These are phyloP conservation scores for Colossoma macropomum DNA, from an alignment of 2,113 vertebrate genomes.

Conservation along the genomic window DNA sequence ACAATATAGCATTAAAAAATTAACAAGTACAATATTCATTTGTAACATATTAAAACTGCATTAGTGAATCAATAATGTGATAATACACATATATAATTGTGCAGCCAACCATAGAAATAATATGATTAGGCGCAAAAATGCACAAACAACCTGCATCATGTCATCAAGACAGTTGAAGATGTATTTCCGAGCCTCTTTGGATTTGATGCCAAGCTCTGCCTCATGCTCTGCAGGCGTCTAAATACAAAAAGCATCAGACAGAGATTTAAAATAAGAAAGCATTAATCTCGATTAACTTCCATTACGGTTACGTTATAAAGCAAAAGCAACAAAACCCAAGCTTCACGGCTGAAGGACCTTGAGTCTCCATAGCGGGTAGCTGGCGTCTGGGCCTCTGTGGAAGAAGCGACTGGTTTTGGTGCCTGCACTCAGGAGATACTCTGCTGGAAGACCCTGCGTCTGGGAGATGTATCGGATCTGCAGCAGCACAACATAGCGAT, in stretches of 20 bases:
- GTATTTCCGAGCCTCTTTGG: constrained; percentile 97
- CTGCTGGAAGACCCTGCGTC: constrained; percentile 96
- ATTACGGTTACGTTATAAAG: neutral
- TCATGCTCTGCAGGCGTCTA: constrained; percentile 95
- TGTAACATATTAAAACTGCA: no score
- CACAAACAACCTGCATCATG: constrained; percentile 91
- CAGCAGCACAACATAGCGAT: constrained; percentile 14
- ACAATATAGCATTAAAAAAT: no score
- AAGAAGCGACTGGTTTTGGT: constrained; percentile 98
- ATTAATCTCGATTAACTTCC: neutral
- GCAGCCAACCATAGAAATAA: neutral
- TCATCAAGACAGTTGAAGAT: constrained; percentile 99
- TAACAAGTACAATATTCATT: no score
- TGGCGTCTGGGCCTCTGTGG: constrained; percentile 93
- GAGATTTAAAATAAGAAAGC: rapidly evolving
- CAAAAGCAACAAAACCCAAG: neutral
- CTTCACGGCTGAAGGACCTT: constrained; percentile 73
- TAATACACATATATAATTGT: no score
- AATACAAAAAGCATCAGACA: constrained; percentile 49
- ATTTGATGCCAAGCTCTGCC: constrained; percentile 96
- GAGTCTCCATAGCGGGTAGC: constrained; percentile 95
- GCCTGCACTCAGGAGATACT: constrained; percentile 96
- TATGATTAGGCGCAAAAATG: neutral
- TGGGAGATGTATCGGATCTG: constrained; percentile 98
- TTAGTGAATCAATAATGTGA: no score